These are phyloP conservation scores for Brachypodius melanocephalos DNA, from an alignment of 2,113 vertebrate species.

Conservation along the genomic window DNA sequence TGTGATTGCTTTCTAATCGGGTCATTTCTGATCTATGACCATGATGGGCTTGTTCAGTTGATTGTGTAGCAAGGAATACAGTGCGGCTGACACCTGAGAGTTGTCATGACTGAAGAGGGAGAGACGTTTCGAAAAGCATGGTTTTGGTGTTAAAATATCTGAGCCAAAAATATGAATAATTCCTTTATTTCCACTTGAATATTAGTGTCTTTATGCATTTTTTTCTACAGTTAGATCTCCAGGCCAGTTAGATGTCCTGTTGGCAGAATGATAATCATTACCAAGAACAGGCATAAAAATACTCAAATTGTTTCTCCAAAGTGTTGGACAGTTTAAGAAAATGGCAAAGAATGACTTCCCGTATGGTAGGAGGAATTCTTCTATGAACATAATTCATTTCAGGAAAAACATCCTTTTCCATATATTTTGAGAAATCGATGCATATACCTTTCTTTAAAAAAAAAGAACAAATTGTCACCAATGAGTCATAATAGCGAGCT, in stretches of 20 bases:
- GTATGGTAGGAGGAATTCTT: background rate
- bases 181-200: background rate
- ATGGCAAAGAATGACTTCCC: background rate
- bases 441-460: background rate
- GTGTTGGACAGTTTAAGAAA: background rate
- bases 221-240: background rate
- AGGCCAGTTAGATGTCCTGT: background rate
- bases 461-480: background rate
- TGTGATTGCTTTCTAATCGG: background rate
- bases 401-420: constrained; percentile 13
- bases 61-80: background rate
- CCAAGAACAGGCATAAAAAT: background rate
- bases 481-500: background rate
- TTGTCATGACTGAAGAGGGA: background rate
- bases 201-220: background rate
- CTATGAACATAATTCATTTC: background rate
- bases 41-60: background rate
- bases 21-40: background rate
- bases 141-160: background rate
- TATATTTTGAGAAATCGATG: background rate
- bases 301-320: background rate
- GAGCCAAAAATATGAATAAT: background rate
- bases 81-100: background rate
- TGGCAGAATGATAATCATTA: background rate
- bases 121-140: background rate